A percentile compares a stretch with the other conserved stretches of the same genome.
These are phyloP conservation scores for Umimayanthus chanpuru DNA, from an alignment of 92 coral and sea anemone species.

Conservation along the genomic window DNA sequence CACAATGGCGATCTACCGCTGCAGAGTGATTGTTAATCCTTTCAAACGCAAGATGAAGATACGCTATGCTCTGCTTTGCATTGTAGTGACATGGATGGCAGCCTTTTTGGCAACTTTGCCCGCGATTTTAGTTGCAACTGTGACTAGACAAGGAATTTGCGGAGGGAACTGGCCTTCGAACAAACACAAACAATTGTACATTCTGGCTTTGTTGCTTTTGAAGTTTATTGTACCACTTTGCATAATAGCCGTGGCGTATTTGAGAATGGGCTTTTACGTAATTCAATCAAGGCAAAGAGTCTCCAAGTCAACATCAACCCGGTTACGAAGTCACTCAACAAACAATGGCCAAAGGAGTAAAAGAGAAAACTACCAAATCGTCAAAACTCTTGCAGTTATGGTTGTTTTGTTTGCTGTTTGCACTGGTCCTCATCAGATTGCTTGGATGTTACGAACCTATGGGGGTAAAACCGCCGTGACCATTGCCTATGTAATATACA, in stretches of 20 bases:
- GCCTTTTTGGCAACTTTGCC: conserved; percentile 55
- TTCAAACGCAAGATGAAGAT: conserved; percentile 57
- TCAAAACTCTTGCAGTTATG: conserved; percentile 57
- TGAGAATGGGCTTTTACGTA: conserved; percentile 55
- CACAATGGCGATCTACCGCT: conserved; percentile 64
- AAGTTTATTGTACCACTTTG: conserved; percentile 60
- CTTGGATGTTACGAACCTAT: conserved; percentile 45
- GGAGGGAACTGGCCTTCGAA: conserved; percentile 53
- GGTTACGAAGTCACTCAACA: conserved; percentile 4
- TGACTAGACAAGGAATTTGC: conserved; percentile 40
- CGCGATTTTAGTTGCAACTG: conserved; percentile 1
- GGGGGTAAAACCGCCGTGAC: conserved; percentile 13
- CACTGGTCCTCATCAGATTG: conserved; percentile 63
- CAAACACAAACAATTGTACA: conserved; percentile 59
- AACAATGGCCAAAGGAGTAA: conserved; percentile 49
- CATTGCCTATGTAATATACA: conserved; percentile 29
- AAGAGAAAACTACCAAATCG: conserved; percentile 49
- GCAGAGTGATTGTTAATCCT: conserved; percentile 57
- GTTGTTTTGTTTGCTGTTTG: conserved; percentile 55
- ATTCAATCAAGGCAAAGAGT: conserved; percentile 32
- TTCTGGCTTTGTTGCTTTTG: conserved; percentile 51
- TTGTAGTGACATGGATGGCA: conserved; percentile 57
- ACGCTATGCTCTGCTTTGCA: conserved; percentile 47
- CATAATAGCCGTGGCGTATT: conserved; percentile 53
- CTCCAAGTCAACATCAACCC: conserved; percentile 1